These are phyloP conservation scores for Crocidura indochinensis DNA, from an alignment of 2,797 vertebrate species.

Conservation along the genomic window DNA sequence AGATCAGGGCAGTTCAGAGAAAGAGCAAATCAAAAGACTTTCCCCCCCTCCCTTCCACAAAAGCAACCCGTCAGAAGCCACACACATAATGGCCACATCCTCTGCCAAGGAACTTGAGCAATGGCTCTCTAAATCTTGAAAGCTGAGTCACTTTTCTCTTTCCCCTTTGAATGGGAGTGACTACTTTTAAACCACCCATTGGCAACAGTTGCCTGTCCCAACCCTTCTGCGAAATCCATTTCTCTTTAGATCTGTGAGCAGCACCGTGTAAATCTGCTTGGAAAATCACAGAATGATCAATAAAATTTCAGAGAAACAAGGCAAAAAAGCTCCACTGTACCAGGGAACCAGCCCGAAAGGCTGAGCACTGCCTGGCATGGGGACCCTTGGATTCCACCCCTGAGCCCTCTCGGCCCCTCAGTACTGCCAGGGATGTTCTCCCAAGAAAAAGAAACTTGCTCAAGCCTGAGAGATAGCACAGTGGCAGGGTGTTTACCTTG, in stretches of 20 bases:
- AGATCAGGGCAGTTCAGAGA: slow-evolving; percentile 18
- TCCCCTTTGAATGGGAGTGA: slow-evolving; percentile 11
- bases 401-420: no score
- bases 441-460: no score
- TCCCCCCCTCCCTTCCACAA: slow-evolving; percentile 46
- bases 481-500: no score
- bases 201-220: neutral
- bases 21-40: slow-evolving; percentile 52
- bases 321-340: no score
- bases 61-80: slow-evolving; percentile 52
- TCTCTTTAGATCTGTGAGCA: neutral
- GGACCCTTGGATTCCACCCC: no score
- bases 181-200: slow-evolving; percentile 73
- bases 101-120: slow-evolving; percentile 56
- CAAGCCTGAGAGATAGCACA: no score
- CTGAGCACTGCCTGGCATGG: no score
- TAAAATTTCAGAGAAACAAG: no score
- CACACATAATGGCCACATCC: slow-evolving; percentile 56
- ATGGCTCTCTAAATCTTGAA: slow-evolving; percentile 59
- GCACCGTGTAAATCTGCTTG: neutral
- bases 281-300: neutral
- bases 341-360: no score
- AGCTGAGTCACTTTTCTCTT: slow-evolving; percentile 66
- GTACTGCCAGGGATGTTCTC: no score
- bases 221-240: slow-evolving; percentile 4